Base-by-base conservation (phyloP, 1,140 invertebrate species). In the Drosophila orosa region DNA sequence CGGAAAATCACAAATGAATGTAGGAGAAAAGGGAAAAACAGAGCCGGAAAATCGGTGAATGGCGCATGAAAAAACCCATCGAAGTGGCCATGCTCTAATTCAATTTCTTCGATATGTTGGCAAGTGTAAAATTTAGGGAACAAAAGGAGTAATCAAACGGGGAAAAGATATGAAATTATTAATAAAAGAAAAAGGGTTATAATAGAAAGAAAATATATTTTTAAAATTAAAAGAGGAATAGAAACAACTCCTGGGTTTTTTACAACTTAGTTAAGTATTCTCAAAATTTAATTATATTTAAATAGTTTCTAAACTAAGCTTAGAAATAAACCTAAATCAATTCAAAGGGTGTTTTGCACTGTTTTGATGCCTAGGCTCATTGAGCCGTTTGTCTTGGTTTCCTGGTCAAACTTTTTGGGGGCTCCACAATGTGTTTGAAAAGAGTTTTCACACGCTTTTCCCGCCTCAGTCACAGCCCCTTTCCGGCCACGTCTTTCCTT, bases 21-120 rank as follows among this genome's bases (percentile, higher is more conserved):
- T 3, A 19, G n/a, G 42, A 19, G 3, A 54, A 9, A 7, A 10
- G 35, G 29, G 17, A 22, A 67, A 54, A 35, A 27, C 10, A 27
- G 3, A 42, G 24, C 29, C 35, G 37, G 66, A 69, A 68, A 69
- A 69, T 69, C 48, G 63, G 15, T 69, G 66, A 69, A 68, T 62
- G 68, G 42, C 69, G 29, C 48, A 56, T 31, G 56, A 67, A 67
- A 67, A 67, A 68, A 66, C 61, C 61, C 35, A 68, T 47, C 50
- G 72, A 63, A 74, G 50, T 63, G 58, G 19, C 31, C 63, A 75
- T 75, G 73, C 73, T 74, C 73, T 75, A 75, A 75, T 75, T 66
- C 25, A 58, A 50, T 71, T 75, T 58, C 63, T 58, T 58, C 17
- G 19, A 33, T 33, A 45, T 19, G n/a, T 10, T 10, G 71, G 52